A percentile compares a stretch with the other conserved stretches of the same genome.
Evolutionary conservation across 2,797 vertebrate genomes (phyloP).

Genomic region (Alcedo quadribrachys): DNA sequence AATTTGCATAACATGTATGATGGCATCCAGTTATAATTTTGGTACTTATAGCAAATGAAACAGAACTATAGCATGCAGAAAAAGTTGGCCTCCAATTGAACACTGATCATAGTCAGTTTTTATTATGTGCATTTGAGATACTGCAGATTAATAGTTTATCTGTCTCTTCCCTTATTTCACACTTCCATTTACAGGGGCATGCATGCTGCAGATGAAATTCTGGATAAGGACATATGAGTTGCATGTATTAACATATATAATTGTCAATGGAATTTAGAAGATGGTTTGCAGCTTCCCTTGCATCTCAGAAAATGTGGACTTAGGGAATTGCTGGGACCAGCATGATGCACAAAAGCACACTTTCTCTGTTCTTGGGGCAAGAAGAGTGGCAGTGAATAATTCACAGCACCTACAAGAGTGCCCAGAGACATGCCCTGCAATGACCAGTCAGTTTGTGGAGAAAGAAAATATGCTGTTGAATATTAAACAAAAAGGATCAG

Average conservation of each 20-base stretch:
- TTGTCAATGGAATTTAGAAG: not conserved
- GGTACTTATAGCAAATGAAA: slow-evolving; percentile 7
- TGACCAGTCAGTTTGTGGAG: slow-evolving; percentile 9
- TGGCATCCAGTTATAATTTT: not conserved
- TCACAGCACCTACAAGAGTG: not conserved
- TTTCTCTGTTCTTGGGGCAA: not conserved
- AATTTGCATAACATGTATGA: not conserved
- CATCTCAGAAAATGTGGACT: not conserved
- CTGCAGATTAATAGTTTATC: not conserved
- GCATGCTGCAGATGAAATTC: not conserved
- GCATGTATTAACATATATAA: not conserved
- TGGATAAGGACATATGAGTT: not conserved
- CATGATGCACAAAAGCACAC: not conserved
- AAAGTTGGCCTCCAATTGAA: not conserved
- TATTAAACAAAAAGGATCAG: slow-evolving; percentile 36
- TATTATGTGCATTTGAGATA: not conserved
- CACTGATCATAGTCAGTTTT: not conserved
- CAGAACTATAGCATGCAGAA: not conserved
- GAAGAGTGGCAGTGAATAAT: slow-evolving; percentile 9
- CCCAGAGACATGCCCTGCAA: slow-evolving; percentile 1
- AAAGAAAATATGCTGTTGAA: slow-evolving; percentile 30
- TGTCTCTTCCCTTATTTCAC: not conserved
- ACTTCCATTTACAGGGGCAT: not conserved
- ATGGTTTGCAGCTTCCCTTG: not conserved
- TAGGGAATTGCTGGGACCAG: not conserved